phyloP scores from a whole-genome alignment of 2,113 vertebrate genomes.

The Hippoglossus stenolepis region DNA sequence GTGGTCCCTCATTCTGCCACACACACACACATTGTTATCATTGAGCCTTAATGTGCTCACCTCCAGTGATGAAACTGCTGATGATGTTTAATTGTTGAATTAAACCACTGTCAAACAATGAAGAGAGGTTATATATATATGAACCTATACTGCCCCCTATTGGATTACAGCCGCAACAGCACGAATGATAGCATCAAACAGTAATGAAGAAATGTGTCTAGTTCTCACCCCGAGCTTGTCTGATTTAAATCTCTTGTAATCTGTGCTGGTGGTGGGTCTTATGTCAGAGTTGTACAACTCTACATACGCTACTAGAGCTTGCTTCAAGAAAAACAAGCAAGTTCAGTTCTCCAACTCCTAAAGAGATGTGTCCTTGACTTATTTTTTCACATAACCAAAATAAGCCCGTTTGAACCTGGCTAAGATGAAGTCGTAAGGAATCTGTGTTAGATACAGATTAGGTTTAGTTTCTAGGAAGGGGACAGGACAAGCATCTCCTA shows the following conservation, averaged over 20 bases:
- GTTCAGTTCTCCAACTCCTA: no score
- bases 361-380: neutral
- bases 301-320: no score
- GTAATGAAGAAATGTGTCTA: no score
- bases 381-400: neutral
- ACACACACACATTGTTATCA: neutral
- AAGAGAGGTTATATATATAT: conserved; percentile 8
- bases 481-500: no score
- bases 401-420: neutral
- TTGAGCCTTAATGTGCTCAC: neutral
- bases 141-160: conserved; percentile 74
- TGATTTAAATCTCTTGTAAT: no score
- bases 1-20: neutral
- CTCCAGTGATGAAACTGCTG: neutral
- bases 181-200: neutral
- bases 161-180: conserved; percentile 57
- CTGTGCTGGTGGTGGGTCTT: neutral
- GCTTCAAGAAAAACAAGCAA: no score
- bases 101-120: conserved; percentile 6
- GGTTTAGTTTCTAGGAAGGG: no score
- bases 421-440: neutral
- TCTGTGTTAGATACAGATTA: neutral
- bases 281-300: neutral
- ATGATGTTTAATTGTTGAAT: neutral
- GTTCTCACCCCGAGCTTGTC: no score